phyloP scores from a whole-genome alignment of 2,888 invertebrate genomes.

The Tenthredo livida region DNA sequence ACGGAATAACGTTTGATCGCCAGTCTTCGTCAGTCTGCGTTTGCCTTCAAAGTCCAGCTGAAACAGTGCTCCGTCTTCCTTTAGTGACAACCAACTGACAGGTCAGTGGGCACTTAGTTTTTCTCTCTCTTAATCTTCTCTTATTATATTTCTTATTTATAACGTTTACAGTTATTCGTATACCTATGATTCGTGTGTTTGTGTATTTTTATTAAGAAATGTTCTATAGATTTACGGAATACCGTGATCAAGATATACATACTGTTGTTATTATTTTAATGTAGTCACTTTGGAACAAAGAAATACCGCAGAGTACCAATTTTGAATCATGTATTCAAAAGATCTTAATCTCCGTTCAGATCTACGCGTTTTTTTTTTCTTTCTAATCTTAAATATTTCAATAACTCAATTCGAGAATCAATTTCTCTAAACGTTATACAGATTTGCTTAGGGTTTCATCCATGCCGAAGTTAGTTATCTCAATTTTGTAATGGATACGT shows the following conservation, averaged over 20 bases:
- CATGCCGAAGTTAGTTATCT: neutral
- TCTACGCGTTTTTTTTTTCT: too few species aligned
- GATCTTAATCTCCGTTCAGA: neutral
- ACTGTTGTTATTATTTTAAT: neutral
- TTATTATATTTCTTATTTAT: neutral
- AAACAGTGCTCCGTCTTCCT: slow-evolving; percentile 28
- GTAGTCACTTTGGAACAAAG: slow-evolving; percentile 13
- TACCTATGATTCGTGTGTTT: neutral
- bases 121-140: neutral
- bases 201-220: neutral
- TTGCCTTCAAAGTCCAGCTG: slow-evolving; percentile 24
- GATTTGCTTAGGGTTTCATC: neutral
- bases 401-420: too few species aligned
- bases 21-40: slow-evolving; percentile 45
- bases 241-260: neutral
- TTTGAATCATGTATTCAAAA: neutral
- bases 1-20: slow-evolving; percentile 34
- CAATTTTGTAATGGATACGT: neutral
- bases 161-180: neutral
- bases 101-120: slow-evolving; percentile 65
- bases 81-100: slow-evolving; percentile 64
- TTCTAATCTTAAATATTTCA: too few species aligned
- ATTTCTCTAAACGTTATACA: neutral
- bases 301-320: neutral
- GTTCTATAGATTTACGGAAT: neutral